A percentile compares a stretch with the other conserved stretches of the same genome.
These are phyloP conservation scores for Sporophila hypoxantha DNA, from an alignment of 2,113 vertebrate genomes.

Conservation along the genomic window DNA sequence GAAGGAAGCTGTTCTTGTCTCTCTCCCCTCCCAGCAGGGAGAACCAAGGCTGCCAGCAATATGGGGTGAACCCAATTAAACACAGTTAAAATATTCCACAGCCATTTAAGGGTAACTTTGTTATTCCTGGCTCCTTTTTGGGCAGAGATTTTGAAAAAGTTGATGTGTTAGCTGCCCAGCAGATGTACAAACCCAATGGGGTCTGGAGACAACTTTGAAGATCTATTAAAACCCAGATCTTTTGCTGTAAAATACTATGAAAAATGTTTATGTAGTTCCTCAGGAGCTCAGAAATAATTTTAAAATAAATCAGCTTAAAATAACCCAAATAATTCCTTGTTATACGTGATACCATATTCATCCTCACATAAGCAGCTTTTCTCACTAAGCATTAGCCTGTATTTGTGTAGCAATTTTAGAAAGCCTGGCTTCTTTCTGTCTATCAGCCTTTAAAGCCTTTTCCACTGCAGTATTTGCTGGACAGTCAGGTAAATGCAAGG, in stretches of 20 bases:
- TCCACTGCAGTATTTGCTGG: background rate
- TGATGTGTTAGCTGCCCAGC: background rate
- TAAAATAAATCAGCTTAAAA: conserved; percentile 57
- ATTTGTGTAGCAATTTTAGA: conserved; percentile 30
- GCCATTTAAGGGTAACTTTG: background rate
- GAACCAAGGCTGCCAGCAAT: background rate
- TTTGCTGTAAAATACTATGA: background rate
- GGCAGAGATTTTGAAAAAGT: background rate
- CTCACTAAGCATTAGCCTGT: conserved; percentile 26
- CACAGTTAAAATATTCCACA: background rate
- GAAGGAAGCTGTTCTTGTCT: background rate
- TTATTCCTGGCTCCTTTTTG: background rate
- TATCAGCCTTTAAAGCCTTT: conserved; percentile 16
- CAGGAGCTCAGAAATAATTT: conserved; percentile 42
- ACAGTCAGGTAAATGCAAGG: conserved; percentile 21
- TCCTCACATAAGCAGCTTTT: conserved; percentile 49
- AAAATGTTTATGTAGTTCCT: conserved; percentile 24
- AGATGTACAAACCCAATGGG: background rate
- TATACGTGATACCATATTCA: conserved; percentile 21
- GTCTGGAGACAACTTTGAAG: background rate
- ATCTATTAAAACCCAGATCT: background rate
- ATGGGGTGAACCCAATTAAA: background rate
- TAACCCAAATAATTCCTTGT: conserved; percentile 46
- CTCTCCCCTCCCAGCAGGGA: background rate
- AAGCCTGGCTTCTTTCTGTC: conserved; percentile 1